Evolutionary conservation across 2,888 invertebrate genomes (phyloP).

Genomic region (Tuberolachnus salignus): DNA sequence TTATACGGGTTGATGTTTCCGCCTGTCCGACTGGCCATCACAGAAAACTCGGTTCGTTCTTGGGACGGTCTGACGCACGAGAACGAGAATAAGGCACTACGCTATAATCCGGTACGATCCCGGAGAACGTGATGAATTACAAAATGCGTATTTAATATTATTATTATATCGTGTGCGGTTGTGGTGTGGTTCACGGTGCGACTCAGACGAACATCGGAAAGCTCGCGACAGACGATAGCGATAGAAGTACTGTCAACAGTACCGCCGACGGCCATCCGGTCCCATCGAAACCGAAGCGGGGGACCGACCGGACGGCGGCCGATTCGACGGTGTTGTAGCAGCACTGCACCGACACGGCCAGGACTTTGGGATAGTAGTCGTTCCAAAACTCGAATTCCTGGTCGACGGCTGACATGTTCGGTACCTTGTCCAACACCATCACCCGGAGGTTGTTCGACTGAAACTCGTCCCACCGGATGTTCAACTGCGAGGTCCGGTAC

Average conservation of each 20-base stretch:
- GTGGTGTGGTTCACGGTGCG: background rate
- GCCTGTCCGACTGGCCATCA: too few species aligned
- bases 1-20: too few species aligned
- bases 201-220: background rate
- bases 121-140: too few species aligned
- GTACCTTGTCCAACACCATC: slow-evolving; percentile 76
- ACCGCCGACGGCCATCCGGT: background rate
- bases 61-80: too few species aligned
- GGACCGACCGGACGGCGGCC: background rate
- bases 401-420: slow-evolving; percentile 76
- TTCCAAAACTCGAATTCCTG: slow-evolving; percentile 85
- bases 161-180: background rate
- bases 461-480: slow-evolving; percentile 76
- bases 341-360: slow-evolving; percentile 75
- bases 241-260: background rate
- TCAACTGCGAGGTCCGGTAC: background rate
- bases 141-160: background rate
- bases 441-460: slow-evolving; percentile 72
- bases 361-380: slow-evolving; percentile 78
- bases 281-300: background rate
- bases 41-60: too few species aligned
- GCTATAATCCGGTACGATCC: background rate
- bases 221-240: background rate
- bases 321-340: slow-evolving; percentile 67
- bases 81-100: background rate